Evolutionary conservation across 2,113 vertebrate species (phyloP).

Genomic region (Lasiurus cinereus): DNA sequence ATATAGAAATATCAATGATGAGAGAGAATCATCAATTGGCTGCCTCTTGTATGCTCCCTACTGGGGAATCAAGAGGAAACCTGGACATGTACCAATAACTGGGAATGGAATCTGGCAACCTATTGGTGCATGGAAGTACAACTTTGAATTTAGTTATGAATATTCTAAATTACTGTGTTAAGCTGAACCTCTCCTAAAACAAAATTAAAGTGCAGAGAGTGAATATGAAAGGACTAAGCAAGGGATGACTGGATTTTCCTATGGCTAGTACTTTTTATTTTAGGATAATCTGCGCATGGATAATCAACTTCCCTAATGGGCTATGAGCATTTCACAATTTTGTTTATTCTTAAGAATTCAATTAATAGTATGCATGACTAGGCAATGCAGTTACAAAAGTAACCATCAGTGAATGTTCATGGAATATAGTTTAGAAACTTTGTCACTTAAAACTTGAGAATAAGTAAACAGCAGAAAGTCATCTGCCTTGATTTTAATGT

Average conservation of each 20-base stretch:
- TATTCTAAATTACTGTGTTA: not conserved
- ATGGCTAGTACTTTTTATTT: conserved; percentile 10
- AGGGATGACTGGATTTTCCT: not conserved
- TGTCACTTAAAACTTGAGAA: not conserved
- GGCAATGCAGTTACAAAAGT: conserved; percentile 35
- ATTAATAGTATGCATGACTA: conserved; percentile 19
- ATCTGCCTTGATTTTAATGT: conserved; percentile 1
- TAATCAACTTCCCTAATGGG: not conserved
- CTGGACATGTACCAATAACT: too few relatives aligned
- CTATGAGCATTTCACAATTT: conserved; percentile 17
- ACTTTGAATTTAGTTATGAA: conserved; percentile 15
- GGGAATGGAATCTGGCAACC: too few relatives aligned
- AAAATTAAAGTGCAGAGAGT: conserved; percentile 30
- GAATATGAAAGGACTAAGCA: conserved; percentile 6
- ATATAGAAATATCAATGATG: too few relatives aligned
- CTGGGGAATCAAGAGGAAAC: too few relatives aligned
- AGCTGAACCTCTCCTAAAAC: not conserved
- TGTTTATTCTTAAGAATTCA: conserved; percentile 5
- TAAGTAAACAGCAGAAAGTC: conserved; percentile 24
- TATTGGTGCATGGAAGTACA: not conserved
- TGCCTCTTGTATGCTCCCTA: too few relatives aligned
- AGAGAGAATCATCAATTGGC: too few relatives aligned
- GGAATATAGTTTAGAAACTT: not conserved
- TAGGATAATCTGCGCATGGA: not conserved
- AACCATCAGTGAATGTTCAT: conserved; percentile 11